Evolutionary conservation across 2,113 vertebrate species (phyloP).

Genomic region (Dasypus novemcinctus): DNA sequence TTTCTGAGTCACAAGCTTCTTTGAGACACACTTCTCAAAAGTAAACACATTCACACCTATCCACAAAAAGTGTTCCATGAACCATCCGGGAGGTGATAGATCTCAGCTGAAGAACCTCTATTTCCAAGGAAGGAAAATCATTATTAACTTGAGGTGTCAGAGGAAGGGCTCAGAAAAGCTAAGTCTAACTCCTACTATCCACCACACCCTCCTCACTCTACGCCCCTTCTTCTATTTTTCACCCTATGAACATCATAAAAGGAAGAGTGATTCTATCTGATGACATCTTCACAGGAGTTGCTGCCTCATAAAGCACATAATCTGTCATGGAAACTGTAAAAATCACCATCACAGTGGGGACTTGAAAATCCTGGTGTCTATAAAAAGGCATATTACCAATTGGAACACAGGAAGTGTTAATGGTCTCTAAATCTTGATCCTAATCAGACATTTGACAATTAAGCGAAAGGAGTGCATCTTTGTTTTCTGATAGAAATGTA

Average conservation of each 20-base stretch:
- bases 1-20: neutral
- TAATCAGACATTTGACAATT: neutral
- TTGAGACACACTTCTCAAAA: too few relatives aligned
- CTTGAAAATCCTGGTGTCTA: too few relatives aligned
- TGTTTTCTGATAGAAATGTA: neutral
- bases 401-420: too few relatives aligned
- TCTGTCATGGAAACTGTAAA: neutral
- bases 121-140: neutral
- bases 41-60: neutral
- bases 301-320: neutral
- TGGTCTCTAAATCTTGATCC: neutral
- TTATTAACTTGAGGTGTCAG: neutral
- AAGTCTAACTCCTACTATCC: neutral
- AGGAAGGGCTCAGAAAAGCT: neutral
- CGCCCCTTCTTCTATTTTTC: too few relatives aligned
- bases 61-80: neutral
- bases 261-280: neutral
- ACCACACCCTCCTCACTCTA: too few relatives aligned
- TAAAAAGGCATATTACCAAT: neutral
- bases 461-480: neutral
- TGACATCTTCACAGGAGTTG: too few relatives aligned
- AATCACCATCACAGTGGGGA: neutral
- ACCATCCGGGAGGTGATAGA: fast-evolving
- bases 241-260: neutral
- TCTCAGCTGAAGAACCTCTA: neutral